Evolutionary conservation across 2,888 invertebrate species (phyloP).

Genomic region (Sabatieria punctata): DNA sequence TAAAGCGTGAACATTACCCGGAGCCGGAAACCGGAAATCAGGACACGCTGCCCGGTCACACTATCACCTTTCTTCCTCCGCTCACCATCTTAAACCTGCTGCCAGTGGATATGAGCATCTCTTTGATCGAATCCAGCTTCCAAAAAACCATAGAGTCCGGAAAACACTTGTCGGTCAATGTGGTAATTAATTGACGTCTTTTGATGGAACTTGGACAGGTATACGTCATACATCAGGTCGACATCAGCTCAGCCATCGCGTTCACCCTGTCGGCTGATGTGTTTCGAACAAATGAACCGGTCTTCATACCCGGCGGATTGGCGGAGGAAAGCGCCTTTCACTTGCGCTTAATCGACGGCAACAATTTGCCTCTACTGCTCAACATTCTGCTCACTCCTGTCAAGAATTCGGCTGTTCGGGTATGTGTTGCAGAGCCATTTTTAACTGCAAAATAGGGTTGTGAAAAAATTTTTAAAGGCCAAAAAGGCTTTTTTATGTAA

Average conservation of each 20-base stretch:
- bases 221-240: constrained; percentile 35
- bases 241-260: constrained; percentile 40
- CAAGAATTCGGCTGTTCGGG: constrained; percentile 48
- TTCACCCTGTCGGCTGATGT: constrained; percentile 63
- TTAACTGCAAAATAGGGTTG: neutral
- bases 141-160: constrained; percentile 35
- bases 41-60: constrained; percentile 57
- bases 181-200: no score
- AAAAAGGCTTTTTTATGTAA: neutral
- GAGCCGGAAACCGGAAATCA: constrained; percentile 11
- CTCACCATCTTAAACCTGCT: constrained; percentile 67
- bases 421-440: constrained; percentile 13
- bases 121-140: constrained; percentile 14
- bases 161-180: constrained; percentile 32
- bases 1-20: constrained; percentile 52
- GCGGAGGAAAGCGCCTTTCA: constrained; percentile 44
- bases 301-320: constrained; percentile 38
- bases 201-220: constrained; percentile 19
- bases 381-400: constrained; percentile 47
- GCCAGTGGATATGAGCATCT: constrained; percentile 44
- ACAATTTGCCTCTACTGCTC: constrained; percentile 54
- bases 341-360: constrained; percentile 55
- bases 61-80: constrained; percentile 63
- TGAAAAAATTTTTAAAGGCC: neutral
- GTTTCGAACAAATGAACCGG: constrained; percentile 53